Evolutionary conservation across 2,888 invertebrate genomes (phyloP).

Genomic region (Limulus polyphemus): DNA sequence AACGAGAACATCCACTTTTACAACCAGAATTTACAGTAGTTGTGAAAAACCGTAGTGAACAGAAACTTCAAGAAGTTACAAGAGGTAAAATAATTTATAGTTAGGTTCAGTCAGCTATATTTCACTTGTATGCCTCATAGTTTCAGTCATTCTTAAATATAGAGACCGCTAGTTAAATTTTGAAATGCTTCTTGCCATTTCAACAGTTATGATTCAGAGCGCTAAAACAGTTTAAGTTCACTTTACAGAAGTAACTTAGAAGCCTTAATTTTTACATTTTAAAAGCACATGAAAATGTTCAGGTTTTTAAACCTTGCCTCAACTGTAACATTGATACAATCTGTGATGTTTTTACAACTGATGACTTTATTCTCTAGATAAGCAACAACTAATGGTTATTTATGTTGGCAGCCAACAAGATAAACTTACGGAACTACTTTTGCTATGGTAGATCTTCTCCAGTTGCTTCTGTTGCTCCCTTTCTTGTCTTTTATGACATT

Average conservation of each 20-base stretch:
- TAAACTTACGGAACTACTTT: not conserved
- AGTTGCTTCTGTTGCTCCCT: slow-evolving; percentile 11
- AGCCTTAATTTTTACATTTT: too few species aligned
- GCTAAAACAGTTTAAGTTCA: too few species aligned
- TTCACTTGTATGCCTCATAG: too few species aligned
- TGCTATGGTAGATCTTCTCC: not conserved
- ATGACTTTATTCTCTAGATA: not conserved
- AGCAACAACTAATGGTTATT: not conserved
- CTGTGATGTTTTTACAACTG: not conserved
- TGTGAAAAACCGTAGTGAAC: slow-evolving; percentile 6
- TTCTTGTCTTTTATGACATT: slow-evolving; percentile 19
- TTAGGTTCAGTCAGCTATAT: not conserved
- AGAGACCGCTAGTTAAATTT: too few species aligned
- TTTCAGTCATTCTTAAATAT: too few species aligned
- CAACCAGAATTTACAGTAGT: slow-evolving; percentile 13
- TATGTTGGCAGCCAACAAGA: slow-evolving; percentile 10
- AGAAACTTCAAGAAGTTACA: slow-evolving; percentile 1
- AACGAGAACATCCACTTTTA: slow-evolving; percentile 9
- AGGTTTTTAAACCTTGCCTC: not conserved
- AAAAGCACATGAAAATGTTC: too few species aligned
- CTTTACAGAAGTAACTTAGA: too few species aligned
- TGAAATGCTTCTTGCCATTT: too few species aligned
- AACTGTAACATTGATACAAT: not conserved
- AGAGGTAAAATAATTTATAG: slow-evolving; percentile 6
- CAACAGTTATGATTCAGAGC: too few species aligned